Evolutionary conservation across 2,888 invertebrate species (phyloP).

Genomic region (Galerucella calmariensis): DNA sequence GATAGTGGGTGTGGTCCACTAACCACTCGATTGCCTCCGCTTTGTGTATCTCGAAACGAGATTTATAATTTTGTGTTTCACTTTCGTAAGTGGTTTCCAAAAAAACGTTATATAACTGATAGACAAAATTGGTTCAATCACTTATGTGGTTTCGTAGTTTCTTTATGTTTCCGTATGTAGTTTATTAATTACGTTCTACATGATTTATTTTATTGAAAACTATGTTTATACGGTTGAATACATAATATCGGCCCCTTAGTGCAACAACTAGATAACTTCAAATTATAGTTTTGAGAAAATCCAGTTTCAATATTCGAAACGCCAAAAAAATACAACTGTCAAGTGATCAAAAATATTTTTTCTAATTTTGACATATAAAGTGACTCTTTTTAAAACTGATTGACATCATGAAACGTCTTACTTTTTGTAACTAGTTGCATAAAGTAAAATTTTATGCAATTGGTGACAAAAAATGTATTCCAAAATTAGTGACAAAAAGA

Average conservation of each 20-base stretch:
- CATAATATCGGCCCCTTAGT: background rate
- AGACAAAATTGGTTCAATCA: background rate
- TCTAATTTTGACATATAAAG: too few relatives aligned
- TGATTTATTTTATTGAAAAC: background rate
- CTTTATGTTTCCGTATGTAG: background rate
- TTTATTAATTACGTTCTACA: background rate
- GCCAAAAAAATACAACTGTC: too few relatives aligned
- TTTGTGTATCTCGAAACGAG: background rate
- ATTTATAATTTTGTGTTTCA: background rate
- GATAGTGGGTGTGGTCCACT: conserved; percentile 23
- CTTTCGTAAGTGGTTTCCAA: conserved; percentile 7
- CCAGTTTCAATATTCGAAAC: too few relatives aligned
- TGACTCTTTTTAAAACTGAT: too few relatives aligned
- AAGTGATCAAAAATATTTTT: too few relatives aligned
- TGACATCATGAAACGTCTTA: too few relatives aligned
- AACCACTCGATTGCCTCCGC: conserved; percentile 6
- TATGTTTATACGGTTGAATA: background rate
- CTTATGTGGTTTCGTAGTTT: background rate
- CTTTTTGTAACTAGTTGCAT: too few relatives aligned
- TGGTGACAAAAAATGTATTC: too few relatives aligned
- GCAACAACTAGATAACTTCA: too few relatives aligned
- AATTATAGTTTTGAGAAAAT: too few relatives aligned
- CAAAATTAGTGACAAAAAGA: too few relatives aligned
- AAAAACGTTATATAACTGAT: conserved; percentile 4
- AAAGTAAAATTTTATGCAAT: too few relatives aligned